Percentiles rank a stretch among this genome's conserved stretches.
These are phyloP conservation scores for Suricata suricatta DNA, from an alignment of 2,113 vertebrate species.

Conservation along the genomic window DNA sequence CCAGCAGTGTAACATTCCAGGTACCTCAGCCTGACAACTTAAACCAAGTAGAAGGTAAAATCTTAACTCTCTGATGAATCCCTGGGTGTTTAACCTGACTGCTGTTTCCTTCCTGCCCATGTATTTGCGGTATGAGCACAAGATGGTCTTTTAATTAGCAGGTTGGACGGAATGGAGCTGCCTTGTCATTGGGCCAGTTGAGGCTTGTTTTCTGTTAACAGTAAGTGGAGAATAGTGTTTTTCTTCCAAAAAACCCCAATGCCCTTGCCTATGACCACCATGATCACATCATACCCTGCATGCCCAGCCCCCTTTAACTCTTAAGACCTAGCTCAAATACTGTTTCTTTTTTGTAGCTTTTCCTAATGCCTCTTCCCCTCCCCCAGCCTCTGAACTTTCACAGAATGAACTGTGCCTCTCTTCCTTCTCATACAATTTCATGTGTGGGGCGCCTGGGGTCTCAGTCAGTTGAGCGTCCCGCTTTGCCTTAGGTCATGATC, in stretches of 20 bases:
- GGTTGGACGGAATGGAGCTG: neutral
- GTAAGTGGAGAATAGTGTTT: neutral
- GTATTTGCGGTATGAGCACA: neutral
- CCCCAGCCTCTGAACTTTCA: neutral
- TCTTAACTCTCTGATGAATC: neutral
- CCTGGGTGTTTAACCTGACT: neutral
- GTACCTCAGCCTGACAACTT: constrained; percentile 32
- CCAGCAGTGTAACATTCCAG: constrained; percentile 1
- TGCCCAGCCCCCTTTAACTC: neutral
- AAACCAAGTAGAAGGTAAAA: constrained; percentile 33
- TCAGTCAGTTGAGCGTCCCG: too few species aligned
- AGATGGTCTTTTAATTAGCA: neutral
- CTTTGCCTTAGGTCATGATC: too few species aligned
- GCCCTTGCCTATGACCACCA: neutral
- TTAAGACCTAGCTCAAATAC: neutral
- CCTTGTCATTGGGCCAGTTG: neutral
- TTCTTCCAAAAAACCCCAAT: neutral
- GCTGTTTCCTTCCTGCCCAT: neutral
- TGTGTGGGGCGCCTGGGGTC: neutral
- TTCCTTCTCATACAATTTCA: neutral
- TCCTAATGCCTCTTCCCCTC: neutral
- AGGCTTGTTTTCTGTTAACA: neutral
- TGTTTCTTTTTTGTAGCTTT: neutral
- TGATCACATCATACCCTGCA: neutral
- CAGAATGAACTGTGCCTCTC: neutral